phyloP scores from a whole-genome alignment of 2,113 vertebrate species.

The Pogonocichla stellata region DNA sequence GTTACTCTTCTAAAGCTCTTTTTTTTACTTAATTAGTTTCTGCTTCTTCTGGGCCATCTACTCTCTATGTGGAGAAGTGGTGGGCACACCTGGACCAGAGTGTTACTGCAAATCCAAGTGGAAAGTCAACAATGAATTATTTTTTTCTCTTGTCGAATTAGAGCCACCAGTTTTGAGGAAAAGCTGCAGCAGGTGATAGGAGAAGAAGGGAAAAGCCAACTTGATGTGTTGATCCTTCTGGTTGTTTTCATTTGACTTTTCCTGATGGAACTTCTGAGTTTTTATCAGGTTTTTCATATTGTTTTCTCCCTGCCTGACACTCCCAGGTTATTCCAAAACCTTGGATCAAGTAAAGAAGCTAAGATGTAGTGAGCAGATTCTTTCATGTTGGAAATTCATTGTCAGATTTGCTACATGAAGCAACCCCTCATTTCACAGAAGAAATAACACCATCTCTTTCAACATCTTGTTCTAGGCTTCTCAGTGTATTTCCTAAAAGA shows the following conservation, averaged over 20 bases:
- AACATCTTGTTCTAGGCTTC: slow-evolving; percentile 52
- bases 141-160: not conserved
- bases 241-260: slow-evolving; percentile 25
- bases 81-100: not conserved
- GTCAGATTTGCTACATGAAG: slow-evolving; percentile 60
- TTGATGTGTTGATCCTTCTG: not conserved
- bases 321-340: slow-evolving; percentile 46
- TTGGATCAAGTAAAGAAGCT: slow-evolving; percentile 53
- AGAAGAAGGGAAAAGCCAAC: not conserved
- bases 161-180: not conserved
- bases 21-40: not conserved
- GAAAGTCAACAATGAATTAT: not conserved
- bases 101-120: not conserved
- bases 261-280: slow-evolving; percentile 1
- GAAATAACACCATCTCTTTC: slow-evolving; percentile 44
- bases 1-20: not conserved
- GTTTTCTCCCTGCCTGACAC: slow-evolving; percentile 42
- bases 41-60: not conserved
- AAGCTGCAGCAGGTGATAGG: not conserved
- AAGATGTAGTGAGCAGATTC: slow-evolving; percentile 25
- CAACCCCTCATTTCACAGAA: slow-evolving; percentile 48
- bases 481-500: slow-evolving; percentile 21
- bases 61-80: not conserved
- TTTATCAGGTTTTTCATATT: slow-evolving; percentile 38
- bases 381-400: slow-evolving; percentile 59